Evolutionary conservation across 35 echinoderm and acorn worm genomes (phyloP), one percentile per base, ranked within the genome.

Genomic region (Holothuria glaberrima): DNA sequence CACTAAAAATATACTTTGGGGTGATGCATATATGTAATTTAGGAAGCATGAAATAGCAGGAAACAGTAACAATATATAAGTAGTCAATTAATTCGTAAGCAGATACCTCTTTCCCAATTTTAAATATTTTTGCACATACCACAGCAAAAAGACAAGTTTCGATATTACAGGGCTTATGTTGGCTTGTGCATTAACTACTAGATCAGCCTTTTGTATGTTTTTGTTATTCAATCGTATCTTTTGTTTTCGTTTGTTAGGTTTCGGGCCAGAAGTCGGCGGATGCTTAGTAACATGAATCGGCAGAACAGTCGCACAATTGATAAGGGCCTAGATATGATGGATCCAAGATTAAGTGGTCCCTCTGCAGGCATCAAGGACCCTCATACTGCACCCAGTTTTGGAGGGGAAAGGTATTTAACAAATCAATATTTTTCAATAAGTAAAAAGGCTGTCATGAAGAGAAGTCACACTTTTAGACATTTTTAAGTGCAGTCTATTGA

Each of bases 191-290:
- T n/a, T n/a, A n/a, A n/a, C n/a, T n/a, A n/a, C n/a, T n/a, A n/a
- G n/a, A n/a, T 41, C 36, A 41, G 36, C 36, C 36, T 41, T 41
- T 41, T 4, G 2, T 41, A 41, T 41, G 7, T 7, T 41, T 41
- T 4, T 41, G 36, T 41, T 7, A 4, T 41, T 41, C 36, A 41
- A 41, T 4, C 7, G 2, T 41, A 41, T 41, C 13, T 82, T 24
- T 12, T 48, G 10, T 30, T 41, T n/a, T 64, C 66, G 18, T 1
- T 65, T 9, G 48, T 12, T 59, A 97, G 95, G 81, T 92, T 90
- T 85, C 86, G 95, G 30, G 67, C 92, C 32, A 91, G 90, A 30
- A 97, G 95, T 81, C 88, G 95, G 18, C 71, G 81, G 13, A 70
- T 94, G 77, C 85, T 97, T 13, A 84, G 90, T 20, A 75, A 85